Conservation (phyloP, 2,888 invertebrate genomes). For the Neoitamus cyanurus region DNA sequence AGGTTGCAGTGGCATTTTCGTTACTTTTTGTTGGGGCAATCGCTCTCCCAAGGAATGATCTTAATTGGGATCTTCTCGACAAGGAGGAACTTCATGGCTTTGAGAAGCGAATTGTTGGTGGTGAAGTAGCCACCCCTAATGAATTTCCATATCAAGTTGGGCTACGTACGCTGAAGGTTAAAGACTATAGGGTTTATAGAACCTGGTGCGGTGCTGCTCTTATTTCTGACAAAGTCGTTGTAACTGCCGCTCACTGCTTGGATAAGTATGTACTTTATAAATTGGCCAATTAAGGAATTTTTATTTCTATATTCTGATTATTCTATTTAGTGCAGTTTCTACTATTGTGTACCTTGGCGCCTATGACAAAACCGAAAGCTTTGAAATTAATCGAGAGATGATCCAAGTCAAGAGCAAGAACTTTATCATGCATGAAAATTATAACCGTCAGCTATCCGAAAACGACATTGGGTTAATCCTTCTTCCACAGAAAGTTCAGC, state of each 20-base stretch:
- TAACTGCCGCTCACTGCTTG: constrained; percentile 49
- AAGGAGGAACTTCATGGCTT: not conserved
- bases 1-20: not conserved
- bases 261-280: not conserved
- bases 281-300: not conserved
- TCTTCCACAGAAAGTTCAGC: constrained; percentile 60
- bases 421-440: constrained; percentile 62
- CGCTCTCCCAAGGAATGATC: not conserved
- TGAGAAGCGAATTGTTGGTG: constrained; percentile 48
- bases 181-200: not conserved
- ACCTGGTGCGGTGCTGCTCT: constrained; percentile 47
- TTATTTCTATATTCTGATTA: not conserved
- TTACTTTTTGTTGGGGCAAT: not conserved
- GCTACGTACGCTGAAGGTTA: not conserved
- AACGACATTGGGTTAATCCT: constrained; percentile 63
- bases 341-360: constrained; percentile 36
- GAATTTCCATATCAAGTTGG: constrained; percentile 52
- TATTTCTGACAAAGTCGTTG: constrained; percentile 30
- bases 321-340: not conserved
- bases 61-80: not conserved
- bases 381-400: constrained; percentile 17
- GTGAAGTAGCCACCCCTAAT: constrained; percentile 47
- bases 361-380: not conserved
- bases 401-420: not conserved
- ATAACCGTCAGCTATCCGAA: constrained; percentile 61